phyloP scores from a whole-genome alignment of 2,113 vertebrate species.

The Elgaria multicarinata region DNA sequence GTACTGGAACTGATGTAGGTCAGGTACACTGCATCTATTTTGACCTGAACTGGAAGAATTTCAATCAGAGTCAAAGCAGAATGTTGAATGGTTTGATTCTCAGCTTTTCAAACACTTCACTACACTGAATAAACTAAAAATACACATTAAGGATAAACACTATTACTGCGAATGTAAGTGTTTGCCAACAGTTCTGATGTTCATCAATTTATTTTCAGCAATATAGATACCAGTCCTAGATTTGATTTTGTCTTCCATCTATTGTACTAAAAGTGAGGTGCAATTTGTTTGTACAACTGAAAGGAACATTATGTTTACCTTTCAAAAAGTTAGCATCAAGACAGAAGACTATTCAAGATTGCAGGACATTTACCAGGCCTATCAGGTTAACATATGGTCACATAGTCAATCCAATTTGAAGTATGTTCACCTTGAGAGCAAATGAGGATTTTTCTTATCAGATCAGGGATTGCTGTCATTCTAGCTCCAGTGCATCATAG shows the following conservation, averaged over 20 bases:
- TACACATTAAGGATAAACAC: not conserved
- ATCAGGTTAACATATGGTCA: constrained; percentile 52
- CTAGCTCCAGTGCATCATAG: not conserved
- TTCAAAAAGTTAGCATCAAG: not conserved
- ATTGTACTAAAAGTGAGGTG: not conserved
- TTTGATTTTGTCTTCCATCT: not conserved
- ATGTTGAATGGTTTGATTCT: not conserved
- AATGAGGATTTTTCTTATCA: constrained; percentile 36
- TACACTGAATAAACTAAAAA: not conserved
- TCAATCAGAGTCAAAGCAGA: not conserved
- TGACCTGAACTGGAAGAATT: not conserved
- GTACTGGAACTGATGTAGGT: not conserved
- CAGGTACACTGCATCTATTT: not conserved
- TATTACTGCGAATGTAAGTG: not conserved
- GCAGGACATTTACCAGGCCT: constrained; percentile 47
- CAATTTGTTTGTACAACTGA: not conserved
- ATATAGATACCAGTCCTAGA: not conserved
- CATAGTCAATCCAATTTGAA: constrained; percentile 44
- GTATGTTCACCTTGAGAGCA: constrained; percentile 45
- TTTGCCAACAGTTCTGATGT: not conserved
- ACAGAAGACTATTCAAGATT: constrained; percentile 26
- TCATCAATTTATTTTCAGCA: not conserved
- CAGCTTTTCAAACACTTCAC: not conserved
- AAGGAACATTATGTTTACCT: not conserved
- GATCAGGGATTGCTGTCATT: constrained; percentile 20